Evolutionary conservation across 2,888 invertebrate species (phyloP).

Genomic region (Nymphalis c-album): DNA sequence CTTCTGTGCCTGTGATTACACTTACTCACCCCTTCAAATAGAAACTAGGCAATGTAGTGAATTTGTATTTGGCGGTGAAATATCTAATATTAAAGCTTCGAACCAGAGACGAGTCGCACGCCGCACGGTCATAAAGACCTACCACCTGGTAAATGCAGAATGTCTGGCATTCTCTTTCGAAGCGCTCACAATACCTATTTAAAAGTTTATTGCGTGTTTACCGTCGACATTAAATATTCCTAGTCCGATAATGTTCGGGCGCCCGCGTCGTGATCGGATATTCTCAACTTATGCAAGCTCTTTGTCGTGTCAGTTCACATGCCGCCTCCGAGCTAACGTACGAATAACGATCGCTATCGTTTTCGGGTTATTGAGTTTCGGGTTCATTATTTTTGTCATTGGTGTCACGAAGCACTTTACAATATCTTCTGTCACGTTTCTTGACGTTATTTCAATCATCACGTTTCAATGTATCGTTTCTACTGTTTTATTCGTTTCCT

Average conservation of each 20-base stretch:
- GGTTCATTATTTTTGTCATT: conserved; percentile 64
- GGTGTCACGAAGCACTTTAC: conserved; percentile 57
- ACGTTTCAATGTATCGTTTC: conserved; percentile 41
- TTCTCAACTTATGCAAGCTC: conserved; percentile 64
- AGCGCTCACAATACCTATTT: conserved; percentile 9
- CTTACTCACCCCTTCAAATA: no score
- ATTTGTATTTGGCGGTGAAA: no score
- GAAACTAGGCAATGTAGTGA: no score
- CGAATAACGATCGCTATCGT: conserved; percentile 56
- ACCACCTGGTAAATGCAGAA: no score
- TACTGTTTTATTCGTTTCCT: background rate
- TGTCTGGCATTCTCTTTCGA: background rate
- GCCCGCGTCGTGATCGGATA: conserved; percentile 64
- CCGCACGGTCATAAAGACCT: no score
- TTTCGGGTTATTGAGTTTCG: conserved; percentile 54
- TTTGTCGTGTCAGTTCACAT: conserved; percentile 57
- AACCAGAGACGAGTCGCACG: no score
- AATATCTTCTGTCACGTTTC: conserved; percentile 61
- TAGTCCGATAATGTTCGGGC: conserved; percentile 53
- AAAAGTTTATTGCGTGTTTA: conserved; percentile 61
- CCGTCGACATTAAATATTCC: conserved; percentile 49
- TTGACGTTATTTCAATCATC: conserved; percentile 62
- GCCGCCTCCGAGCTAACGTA: conserved; percentile 44
- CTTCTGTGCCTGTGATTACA: no score
- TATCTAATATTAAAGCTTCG: no score